These are phyloP conservation scores for Catharus bicknelli DNA, from an alignment of 2,113 vertebrate species.

Conservation along the genomic window DNA sequence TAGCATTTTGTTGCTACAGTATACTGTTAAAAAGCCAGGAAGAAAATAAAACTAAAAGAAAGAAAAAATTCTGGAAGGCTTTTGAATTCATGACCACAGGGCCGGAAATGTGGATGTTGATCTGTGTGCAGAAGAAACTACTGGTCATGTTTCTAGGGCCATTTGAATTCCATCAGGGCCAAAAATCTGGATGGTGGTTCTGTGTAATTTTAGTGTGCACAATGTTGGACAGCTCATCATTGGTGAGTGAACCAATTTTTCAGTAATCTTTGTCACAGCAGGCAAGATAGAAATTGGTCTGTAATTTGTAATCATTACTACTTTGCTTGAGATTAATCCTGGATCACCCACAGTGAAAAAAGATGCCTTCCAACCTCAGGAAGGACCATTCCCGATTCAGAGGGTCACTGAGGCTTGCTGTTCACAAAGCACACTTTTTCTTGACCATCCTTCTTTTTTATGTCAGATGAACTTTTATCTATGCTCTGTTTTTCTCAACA, in stretches of 20 bases:
- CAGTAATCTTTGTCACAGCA: conserved; percentile 67
- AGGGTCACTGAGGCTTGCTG: conserved; percentile 23
- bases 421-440: conserved; percentile 36
- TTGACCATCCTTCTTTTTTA: conserved; percentile 39
- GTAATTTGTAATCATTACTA: conserved; percentile 71
- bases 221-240: conserved; percentile 39
- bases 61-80: neutral
- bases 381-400: conserved; percentile 42
- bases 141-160: neutral
- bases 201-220: conserved; percentile 57
- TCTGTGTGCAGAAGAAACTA: conserved; percentile 5
- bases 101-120: neutral
- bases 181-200: conserved; percentile 40
- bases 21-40: neutral
- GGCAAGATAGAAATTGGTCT: conserved; percentile 57
- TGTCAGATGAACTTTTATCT: conserved; percentile 44
- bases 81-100: neutral
- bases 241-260: conserved; percentile 64
- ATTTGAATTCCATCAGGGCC: conserved; percentile 49
- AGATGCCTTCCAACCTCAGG: conserved; percentile 24
- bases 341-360: conserved; percentile 58
- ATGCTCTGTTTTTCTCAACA: conserved; percentile 24
- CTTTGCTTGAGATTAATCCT: conserved; percentile 67
- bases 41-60: neutral
- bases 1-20: neutral